Evolutionary conservation across 2,113 vertebrate genomes (phyloP).

Genomic region (Pygoscelis antarcticus): DNA sequence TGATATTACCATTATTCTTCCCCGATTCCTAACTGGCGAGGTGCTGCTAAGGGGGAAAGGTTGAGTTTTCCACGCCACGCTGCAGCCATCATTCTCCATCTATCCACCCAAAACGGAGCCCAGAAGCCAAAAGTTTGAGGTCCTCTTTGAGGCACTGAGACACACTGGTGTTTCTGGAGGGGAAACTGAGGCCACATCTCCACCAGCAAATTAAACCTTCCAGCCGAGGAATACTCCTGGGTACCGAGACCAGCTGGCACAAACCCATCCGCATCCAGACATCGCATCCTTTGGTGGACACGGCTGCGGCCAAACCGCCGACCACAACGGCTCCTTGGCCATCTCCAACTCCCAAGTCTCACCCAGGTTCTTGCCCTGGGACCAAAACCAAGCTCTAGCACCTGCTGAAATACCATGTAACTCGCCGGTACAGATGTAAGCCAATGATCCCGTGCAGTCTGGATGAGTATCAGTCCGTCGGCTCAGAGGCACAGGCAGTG

Average conservation of each 20-base stretch:
- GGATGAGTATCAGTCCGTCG: background rate
- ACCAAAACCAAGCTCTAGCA: background rate
- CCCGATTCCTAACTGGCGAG: background rate
- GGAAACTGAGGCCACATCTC: background rate
- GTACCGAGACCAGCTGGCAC: background rate
- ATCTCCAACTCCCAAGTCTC: background rate
- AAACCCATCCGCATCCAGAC: background rate
- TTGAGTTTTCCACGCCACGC: background rate
- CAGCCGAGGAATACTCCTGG: fast-evolving
- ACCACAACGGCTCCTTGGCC: background rate
- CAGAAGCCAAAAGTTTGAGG: background rate
- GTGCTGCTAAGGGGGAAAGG: background rate
- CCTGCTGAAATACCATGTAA: background rate
- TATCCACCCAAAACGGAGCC: background rate
- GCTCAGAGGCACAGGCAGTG: background rate
- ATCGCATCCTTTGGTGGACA: background rate
- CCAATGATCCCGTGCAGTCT: fast-evolving
- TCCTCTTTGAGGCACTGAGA: background rate
- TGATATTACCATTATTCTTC: background rate
- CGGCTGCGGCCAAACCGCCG: fast-evolving
- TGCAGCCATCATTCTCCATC: background rate
- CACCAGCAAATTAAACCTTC: background rate
- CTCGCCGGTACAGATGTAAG: background rate
- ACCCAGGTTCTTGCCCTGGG: background rate
- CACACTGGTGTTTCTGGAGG: background rate